phyloP scores from a whole-genome alignment of 2,113 vertebrate species.

The Collichthys lucidus region DNA sequence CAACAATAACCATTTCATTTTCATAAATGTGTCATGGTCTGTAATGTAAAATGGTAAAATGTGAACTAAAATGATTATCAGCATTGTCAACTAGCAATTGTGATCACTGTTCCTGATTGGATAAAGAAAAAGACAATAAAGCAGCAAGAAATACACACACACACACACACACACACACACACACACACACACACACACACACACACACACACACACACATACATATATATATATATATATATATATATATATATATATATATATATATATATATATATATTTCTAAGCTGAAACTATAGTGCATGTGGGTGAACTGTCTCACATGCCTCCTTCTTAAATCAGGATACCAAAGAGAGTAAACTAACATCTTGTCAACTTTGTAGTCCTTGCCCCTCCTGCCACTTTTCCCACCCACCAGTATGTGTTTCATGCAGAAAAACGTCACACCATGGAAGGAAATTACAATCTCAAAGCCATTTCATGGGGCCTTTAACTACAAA shows the following conservation, averaged over 20 bases:
- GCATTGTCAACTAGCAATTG: not conserved
- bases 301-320: not conserved
- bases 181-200: too few species aligned
- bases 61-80: not conserved
- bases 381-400: not conserved
- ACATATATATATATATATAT: too few species aligned
- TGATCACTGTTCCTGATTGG: not conserved
- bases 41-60: not conserved
- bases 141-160: not conserved
- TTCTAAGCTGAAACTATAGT: not conserved
- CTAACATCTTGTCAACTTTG: slow-evolving; percentile 10
- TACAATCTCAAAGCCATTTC: slow-evolving; percentile 33
- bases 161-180: too few species aligned
- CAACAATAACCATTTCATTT: not conserved
- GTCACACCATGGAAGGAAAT: slow-evolving; percentile 18
- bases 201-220: too few species aligned
- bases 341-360: not conserved
- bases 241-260: too few species aligned
- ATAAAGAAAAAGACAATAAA: not conserved
- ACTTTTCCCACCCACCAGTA: slow-evolving; percentile 5
- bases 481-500: slow-evolving; percentile 35
- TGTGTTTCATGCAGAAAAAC: slow-evolving; percentile 21
- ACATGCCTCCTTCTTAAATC: not conserved
- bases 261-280: too few species aligned
- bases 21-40: not conserved